Evolutionary conservation across 2,797 vertebrate species (phyloP).

Genomic region (Brachymystax lenok): DNA sequence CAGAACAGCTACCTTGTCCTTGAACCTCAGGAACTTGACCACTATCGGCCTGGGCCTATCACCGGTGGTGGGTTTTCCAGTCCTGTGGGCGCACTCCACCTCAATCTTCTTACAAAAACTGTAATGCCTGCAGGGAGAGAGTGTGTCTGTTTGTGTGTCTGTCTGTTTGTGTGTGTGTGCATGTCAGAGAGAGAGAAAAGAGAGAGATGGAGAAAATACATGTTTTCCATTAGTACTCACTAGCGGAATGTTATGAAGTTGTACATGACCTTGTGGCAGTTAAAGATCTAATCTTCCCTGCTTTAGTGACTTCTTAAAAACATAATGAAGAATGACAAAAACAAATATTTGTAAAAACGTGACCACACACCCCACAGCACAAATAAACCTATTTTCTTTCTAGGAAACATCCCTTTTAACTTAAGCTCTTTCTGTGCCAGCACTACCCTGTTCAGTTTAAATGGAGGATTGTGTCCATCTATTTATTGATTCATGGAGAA

Average conservation of each 20-base stretch:
- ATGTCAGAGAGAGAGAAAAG: slow-evolving; percentile 35
- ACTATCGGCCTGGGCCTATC: no score
- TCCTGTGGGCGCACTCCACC: no score
- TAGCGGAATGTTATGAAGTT: neutral
- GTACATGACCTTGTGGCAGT: neutral
- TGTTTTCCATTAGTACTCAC: neutral
- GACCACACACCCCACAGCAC: neutral
- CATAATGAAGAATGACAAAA: neutral
- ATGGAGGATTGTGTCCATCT: neutral
- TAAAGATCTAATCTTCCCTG: slow-evolving; percentile 1
- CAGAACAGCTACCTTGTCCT: no score
- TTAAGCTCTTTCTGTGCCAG: neutral
- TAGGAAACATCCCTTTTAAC: neutral
- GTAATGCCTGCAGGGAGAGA: neutral
- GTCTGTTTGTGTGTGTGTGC: slow-evolving; percentile 37
- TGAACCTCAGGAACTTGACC: no score
- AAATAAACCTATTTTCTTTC: neutral
- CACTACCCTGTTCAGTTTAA: neutral
- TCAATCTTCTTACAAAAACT: no score
- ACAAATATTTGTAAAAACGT: neutral
- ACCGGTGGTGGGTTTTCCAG: no score
- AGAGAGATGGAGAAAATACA: slow-evolving; percentile 1
- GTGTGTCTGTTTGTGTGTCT: slow-evolving; percentile 18
- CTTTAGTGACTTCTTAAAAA: neutral
- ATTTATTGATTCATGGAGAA: slow-evolving; percentile 4